Evolutionary conservation across 2,113 vertebrate species (phyloP).

Genomic region (Cairina moschata): DNA sequence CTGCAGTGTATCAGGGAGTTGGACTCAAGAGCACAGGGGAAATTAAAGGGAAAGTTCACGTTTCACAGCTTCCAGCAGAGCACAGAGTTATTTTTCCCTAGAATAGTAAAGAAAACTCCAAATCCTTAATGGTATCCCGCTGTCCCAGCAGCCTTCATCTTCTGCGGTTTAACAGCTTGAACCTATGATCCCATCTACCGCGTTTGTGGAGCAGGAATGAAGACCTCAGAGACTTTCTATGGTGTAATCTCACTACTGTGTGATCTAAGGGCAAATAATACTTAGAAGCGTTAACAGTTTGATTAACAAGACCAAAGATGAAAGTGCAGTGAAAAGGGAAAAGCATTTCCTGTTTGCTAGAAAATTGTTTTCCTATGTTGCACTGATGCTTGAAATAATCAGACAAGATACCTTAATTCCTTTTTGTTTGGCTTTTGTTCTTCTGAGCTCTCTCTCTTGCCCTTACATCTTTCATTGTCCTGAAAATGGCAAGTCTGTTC

Average conservation of each 20-base stretch:
- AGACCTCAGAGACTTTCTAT: not conserved
- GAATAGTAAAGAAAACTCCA: not conserved
- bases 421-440: not conserved
- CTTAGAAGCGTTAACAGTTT: not conserved
- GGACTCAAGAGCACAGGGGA: not conserved
- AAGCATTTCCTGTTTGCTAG: not conserved
- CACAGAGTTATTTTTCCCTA: not conserved
- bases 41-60: not conserved
- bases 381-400: not conserved
- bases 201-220: not conserved
- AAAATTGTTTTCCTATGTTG: not conserved
- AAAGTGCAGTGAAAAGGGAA: not conserved
- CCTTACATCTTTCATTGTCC: not conserved
- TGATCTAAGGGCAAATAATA: not conserved
- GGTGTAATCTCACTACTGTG: not conserved
- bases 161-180: not conserved
- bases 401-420: not conserved
- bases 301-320: not conserved
- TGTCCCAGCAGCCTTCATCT: not conserved
- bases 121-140: not conserved
- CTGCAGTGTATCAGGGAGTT: not conserved
- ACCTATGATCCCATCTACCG: not conserved
- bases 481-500: not conserved
- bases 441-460: not conserved
- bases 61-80: not conserved